A percentile compares a stretch with the other conserved stretches of the same genome.
These are phyloP conservation scores for Calvadosia cruxmelitensis DNA, from an alignment of 30 jellyfish, hydroid and myxozoan genomes.

Conservation along the genomic window DNA sequence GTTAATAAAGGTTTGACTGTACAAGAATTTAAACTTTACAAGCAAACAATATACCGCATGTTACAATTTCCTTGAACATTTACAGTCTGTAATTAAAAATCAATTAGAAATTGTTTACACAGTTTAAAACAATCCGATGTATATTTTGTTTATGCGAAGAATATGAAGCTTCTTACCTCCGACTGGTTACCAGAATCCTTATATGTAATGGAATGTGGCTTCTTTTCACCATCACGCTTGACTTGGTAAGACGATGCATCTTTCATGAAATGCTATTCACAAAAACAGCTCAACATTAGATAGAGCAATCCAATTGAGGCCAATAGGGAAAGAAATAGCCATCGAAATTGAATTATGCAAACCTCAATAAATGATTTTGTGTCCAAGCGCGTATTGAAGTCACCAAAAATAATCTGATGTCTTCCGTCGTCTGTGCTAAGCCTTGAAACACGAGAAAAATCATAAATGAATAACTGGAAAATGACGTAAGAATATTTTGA, in stretches of 20 bases:
- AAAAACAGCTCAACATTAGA: neutral
- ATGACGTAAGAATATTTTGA: no score
- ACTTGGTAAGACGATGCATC: constrained; percentile 26
- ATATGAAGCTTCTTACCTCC: constrained; percentile 18
- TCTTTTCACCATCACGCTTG: constrained; percentile 46
- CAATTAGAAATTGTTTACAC: no score
- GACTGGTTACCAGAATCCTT: constrained; percentile 39
- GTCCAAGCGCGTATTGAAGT: constrained; percentile 79
- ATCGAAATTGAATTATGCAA: neutral
- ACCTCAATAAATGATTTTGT: constrained; percentile 80
- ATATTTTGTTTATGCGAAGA: neutral
- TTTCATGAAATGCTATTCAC: constrained; percentile 37
- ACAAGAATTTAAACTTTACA: no score
- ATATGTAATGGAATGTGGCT: constrained; percentile 46
- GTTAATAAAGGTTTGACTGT: no score
- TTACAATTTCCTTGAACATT: no score
- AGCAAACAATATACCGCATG: no score
- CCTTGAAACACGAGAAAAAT: no score
- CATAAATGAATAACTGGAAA: no score
- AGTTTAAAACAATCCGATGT: no score
- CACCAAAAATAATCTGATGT: constrained; percentile 64
- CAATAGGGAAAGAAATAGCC: neutral
- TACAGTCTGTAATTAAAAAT: no score
- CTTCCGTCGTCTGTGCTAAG: constrained; percentile 29
- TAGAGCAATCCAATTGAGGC: neutral